A percentile compares a stretch with the other conserved stretches of the same genome.
These are phyloP conservation scores for Chrysemys picta DNA, from an alignment of 2,113 vertebrate species.

Conservation along the genomic window DNA sequence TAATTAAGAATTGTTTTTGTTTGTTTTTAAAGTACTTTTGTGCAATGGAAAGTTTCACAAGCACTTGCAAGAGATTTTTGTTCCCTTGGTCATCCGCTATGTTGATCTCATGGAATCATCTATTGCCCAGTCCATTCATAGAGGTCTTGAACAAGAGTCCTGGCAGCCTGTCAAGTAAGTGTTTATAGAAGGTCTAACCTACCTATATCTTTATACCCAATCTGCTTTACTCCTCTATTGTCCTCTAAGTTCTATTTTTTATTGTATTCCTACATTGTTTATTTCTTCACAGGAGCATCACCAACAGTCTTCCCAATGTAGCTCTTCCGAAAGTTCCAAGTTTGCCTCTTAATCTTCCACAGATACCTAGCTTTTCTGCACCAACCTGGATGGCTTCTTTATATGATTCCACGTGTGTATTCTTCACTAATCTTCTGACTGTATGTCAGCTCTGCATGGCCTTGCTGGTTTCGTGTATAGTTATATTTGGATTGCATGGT, in stretches of 20 bases:
- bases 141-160: slow-evolving; percentile 94
- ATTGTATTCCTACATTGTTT: slow-evolving; percentile 82
- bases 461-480: slow-evolving; percentile 80
- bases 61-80: slow-evolving; percentile 94
- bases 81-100: slow-evolving; percentile 95
- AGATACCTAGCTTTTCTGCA: slow-evolving; percentile 95
- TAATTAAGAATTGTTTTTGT: slow-evolving; percentile 40
- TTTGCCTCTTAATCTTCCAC: slow-evolving; percentile 94
- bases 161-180: slow-evolving; percentile 98
- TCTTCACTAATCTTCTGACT: slow-evolving; percentile 78
- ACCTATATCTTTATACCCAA: slow-evolving; percentile 48
- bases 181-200: slow-evolving; percentile 1
- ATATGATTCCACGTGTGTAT: slow-evolving; percentile 97
- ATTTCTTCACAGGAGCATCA: slow-evolving; percentile 92
- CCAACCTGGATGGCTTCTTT: slow-evolving; percentile 96
- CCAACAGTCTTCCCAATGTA: slow-evolving; percentile 96
- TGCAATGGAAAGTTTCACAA: slow-evolving; percentile 96
- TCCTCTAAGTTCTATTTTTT: slow-evolving; percentile 75
- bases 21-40: slow-evolving; percentile 86
- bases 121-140: slow-evolving; percentile 97
- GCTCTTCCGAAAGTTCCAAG: slow-evolving; percentile 97
- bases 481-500: slow-evolving; percentile 81
- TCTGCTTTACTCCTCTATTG: slow-evolving; percentile 62
- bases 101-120: slow-evolving; percentile 99
- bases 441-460: slow-evolving; percentile 85